Evolutionary conservation across 2,888 invertebrate species (phyloP).

Genomic region (Hypselothyrea guttata): DNA sequence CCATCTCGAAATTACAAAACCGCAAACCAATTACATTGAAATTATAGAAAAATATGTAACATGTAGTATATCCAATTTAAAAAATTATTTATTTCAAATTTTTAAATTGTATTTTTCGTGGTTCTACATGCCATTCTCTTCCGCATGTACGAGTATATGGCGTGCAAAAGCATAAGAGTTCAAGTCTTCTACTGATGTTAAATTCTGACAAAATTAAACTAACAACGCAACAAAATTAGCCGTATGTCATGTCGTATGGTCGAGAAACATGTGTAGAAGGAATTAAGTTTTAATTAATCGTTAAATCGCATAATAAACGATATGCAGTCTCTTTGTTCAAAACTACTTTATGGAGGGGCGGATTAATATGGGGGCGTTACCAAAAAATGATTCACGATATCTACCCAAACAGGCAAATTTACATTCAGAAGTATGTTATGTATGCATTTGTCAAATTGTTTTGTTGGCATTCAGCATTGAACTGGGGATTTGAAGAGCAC

Average conservation of each 20-base stretch:
- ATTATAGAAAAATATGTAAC: too few relatives aligned
- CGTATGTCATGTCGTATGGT: slow-evolving; percentile 1
- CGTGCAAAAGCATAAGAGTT: too few relatives aligned
- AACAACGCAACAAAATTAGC: slow-evolving; percentile 5
- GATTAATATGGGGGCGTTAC: slow-evolving; percentile 1
- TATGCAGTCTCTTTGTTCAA: slow-evolving; percentile 10
- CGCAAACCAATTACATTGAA: too few relatives aligned
- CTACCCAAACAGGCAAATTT: too few relatives aligned
- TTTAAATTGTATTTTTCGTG: too few relatives aligned
- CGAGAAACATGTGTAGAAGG: slow-evolving; percentile 11
- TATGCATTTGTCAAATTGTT: neutral
- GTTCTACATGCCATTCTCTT: too few relatives aligned
- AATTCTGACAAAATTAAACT: neutral
- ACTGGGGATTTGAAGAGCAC: slow-evolving; percentile 6
- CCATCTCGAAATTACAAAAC: too few relatives aligned
- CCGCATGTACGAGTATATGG: too few relatives aligned
- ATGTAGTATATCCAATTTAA: too few relatives aligned
- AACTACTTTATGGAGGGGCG: neutral
- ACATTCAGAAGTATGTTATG: too few relatives aligned
- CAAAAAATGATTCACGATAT: neutral
- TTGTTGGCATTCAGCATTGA: slow-evolving; percentile 15
- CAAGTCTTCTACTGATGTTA: too few relatives aligned
- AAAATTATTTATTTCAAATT: too few relatives aligned
- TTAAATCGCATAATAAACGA: slow-evolving; percentile 1
- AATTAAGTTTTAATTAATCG: slow-evolving; percentile 9